phyloP scores from a whole-genome alignment of 2,888 invertebrate genomes.

The Megaustenia siamemsis region DNA sequence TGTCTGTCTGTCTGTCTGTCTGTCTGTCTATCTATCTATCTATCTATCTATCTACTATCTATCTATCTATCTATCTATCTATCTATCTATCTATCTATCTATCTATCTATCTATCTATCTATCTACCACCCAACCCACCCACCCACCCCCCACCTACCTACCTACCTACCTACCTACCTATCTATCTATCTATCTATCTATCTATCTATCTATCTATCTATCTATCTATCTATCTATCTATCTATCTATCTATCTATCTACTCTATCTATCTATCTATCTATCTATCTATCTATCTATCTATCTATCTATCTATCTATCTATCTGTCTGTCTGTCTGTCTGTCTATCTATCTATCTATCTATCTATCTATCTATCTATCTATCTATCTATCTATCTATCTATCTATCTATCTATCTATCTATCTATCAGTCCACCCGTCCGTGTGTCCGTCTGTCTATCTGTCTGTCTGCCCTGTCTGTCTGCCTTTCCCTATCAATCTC shows the following conservation, averaged over 20 bases:
- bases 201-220: background rate
- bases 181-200: background rate
- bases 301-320: background rate
- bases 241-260: background rate
- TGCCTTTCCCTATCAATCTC: background rate
- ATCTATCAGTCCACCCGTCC: background rate
- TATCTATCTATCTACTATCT: too few relatives aligned
- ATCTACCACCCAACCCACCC: too few relatives aligned
- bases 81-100: too few relatives aligned
- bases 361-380: background rate
- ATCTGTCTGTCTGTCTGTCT: background rate
- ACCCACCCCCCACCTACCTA: too few relatives aligned
- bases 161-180: background rate
- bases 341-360: background rate
- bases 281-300: background rate
- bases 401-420: background rate
- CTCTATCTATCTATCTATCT: background rate
- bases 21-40: too few relatives aligned
- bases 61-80: too few relatives aligned
- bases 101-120: too few relatives aligned
- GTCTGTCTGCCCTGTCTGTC: background rate
- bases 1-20: too few relatives aligned
- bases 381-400: background rate
- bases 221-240: background rate
- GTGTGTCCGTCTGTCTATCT: background rate